A percentile compares a stretch with the other conserved stretches of the same genome.
These are phyloP conservation scores for Imbricaverruca yamaguchii DNA, from an alignment of 2,888 invertebrate species.

Conservation along the genomic window DNA sequence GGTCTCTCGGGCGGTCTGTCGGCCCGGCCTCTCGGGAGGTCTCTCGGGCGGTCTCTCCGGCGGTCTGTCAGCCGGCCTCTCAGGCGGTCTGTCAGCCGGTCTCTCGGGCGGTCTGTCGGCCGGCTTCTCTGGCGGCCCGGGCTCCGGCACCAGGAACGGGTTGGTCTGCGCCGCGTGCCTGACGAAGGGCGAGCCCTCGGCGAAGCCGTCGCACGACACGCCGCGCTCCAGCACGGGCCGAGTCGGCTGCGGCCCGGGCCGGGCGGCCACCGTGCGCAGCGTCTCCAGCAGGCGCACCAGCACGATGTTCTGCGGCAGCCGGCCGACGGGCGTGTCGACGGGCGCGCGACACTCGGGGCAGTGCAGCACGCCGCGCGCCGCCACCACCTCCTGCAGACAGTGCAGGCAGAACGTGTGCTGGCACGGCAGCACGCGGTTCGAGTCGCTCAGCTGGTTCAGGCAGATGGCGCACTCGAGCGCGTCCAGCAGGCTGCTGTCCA, in stretches of 20 bases:
- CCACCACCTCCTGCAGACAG: conserved; percentile 81
- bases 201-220: conserved; percentile 32
- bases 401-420: conserved; percentile 93
- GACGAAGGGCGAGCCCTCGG: conserved; percentile 24
- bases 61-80: background rate
- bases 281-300: conserved; percentile 89
- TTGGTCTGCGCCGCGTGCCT: background rate
- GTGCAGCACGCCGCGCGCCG: conserved; percentile 78
- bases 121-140: background rate
- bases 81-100: no score
- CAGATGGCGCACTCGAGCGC: conserved; percentile 88
- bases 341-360: conserved; percentile 88
- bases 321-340: conserved; percentile 75
- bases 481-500: conserved; percentile 36
- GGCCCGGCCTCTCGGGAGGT: no score
- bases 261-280: conserved; percentile 52
- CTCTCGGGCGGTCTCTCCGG: no score
- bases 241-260: conserved; percentile 40
- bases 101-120: background rate
- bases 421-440: conserved; percentile 86
- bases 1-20: background rate
- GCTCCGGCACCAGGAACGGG: background rate
- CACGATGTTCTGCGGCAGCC: conserved; percentile 85
- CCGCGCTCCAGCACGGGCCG: conserved; percentile 35
- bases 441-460: conserved; percentile 80